Percentiles rank a stretch among this genome's conserved stretches.
Conservation (phyloP, 1,140 invertebrate species). For the Uloborus diversus region DNA sequence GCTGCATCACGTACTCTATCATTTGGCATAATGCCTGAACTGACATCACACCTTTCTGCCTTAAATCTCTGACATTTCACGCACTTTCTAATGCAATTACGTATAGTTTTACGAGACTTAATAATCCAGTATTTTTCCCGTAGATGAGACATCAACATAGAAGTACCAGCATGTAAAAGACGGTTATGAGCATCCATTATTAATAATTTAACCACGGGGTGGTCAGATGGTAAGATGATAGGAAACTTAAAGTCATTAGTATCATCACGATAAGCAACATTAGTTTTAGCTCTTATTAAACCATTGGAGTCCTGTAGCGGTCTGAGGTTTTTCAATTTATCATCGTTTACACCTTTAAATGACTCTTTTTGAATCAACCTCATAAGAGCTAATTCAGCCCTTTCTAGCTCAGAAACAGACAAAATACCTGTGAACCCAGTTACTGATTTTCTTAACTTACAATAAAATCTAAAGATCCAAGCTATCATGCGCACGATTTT, state of each 20-base stretch:
- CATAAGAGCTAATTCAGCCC: not conserved
- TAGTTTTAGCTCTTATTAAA: slow-evolving; percentile 14
- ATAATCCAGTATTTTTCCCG: slow-evolving; percentile 32
- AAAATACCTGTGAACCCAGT: not conserved
- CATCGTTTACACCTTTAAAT: slow-evolving; percentile 5
- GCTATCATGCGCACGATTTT: slow-evolving; percentile 6
- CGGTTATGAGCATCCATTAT: not conserved
- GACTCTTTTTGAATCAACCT: slow-evolving; percentile 9
- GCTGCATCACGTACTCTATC: not conserved
- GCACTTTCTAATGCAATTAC: slow-evolving; percentile 5
- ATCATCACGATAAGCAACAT: not conserved
- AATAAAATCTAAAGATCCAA: slow-evolving; percentile 13
- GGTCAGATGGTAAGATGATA: not conserved
- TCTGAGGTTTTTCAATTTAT: not conserved
- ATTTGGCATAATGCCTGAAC: not conserved
- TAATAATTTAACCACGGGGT: not conserved
- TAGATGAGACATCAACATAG: not conserved
- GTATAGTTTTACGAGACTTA: slow-evolving; percentile 1
- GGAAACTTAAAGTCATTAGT: not conserved
- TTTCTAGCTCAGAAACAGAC: not conserved
- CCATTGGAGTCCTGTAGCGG: not conserved
- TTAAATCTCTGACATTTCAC: slow-evolving; percentile 21
- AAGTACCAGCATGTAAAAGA: not conserved
- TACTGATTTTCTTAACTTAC: not conserved
- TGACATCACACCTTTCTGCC: not conserved